A percentile compares a stretch with the other conserved stretches of the same genome.
Conservation (phyloP, 2,113 vertebrate species). For the Axis porcinus region DNA sequence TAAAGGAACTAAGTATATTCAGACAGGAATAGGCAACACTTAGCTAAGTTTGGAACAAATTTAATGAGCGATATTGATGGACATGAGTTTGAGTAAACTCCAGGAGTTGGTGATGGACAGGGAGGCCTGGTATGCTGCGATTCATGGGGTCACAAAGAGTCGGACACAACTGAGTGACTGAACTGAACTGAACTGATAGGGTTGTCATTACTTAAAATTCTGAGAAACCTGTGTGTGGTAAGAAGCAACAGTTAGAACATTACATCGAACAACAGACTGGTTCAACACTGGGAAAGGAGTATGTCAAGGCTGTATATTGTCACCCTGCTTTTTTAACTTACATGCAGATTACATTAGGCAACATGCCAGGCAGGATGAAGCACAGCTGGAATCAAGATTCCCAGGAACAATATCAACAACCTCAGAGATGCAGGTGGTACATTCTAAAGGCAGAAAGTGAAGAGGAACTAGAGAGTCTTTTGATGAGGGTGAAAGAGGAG, state of each 20-base stretch:
- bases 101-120: too few species aligned
- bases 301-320: background rate
- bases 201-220: background rate
- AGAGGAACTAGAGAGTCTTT: background rate
- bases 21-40: background rate
- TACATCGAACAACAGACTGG: background rate
- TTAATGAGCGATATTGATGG: background rate
- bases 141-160: too few species aligned
- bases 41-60: background rate
- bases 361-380: background rate
- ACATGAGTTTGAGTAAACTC: too few species aligned
- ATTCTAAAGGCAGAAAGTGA: background rate
- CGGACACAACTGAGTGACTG: too few species aligned
- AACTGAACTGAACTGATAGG: too few species aligned
- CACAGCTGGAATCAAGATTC: background rate
- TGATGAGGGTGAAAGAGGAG: background rate
- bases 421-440: background rate
- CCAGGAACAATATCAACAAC: background rate
- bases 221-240: background rate
- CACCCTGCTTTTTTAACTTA: background rate
- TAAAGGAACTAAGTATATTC: background rate
- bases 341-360: background rate
- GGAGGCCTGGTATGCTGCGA: too few species aligned
- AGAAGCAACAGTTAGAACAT: background rate
- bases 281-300: background rate